Percentiles rank a stretch among this genome's conserved stretches.
Conservation (phyloP, 37 sponge, comb jelly and placozoan species). For the Axinella damicornis region DNA sequence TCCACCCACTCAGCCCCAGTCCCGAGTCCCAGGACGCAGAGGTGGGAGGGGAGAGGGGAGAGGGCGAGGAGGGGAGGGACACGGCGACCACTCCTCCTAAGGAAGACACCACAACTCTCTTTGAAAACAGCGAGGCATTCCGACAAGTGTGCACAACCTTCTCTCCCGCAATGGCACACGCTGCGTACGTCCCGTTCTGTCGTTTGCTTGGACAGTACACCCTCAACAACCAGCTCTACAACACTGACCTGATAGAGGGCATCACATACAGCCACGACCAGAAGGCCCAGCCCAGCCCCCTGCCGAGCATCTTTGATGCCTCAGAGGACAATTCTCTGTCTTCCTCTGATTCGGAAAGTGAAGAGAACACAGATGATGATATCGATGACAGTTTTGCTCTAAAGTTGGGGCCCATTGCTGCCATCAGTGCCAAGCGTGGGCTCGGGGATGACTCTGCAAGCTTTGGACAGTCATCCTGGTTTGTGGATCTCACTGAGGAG, state of each 20-base stretch:
- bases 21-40: neutral
- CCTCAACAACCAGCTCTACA: slow-evolving; percentile 57
- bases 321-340: neutral
- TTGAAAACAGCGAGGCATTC: slow-evolving; percentile 24
- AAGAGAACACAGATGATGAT: neutral
- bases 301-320: slow-evolving; percentile 24
- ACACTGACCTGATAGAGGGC: slow-evolving; percentile 77
- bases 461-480: slow-evolving; percentile 72
- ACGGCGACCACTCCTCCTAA: too few species aligned
- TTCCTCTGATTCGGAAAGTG: slow-evolving; percentile 10
- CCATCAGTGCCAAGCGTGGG: slow-evolving; percentile 25
- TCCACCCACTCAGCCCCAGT: neutral
- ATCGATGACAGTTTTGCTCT: slow-evolving; percentile 18
- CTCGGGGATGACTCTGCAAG: slow-evolving; percentile 29
- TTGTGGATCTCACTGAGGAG: slow-evolving; percentile 54
- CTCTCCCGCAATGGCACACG: slow-evolving; percentile 68
- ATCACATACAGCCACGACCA: slow-evolving; percentile 66
- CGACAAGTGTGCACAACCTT: slow-evolving; percentile 68
- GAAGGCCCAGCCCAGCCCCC: slow-evolving; percentile 23
- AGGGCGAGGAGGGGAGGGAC: too few species aligned
- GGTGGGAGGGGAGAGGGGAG: too few species aligned
- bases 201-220: slow-evolving; percentile 80
- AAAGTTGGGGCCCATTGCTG: slow-evolving; percentile 56
- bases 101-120: too few species aligned
- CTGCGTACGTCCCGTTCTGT: slow-evolving; percentile 83